Evolutionary conservation across 2,888 invertebrate genomes (phyloP), one percentile per base, ranked within the genome.

Genomic region (Meiosimyza decipiens): DNA sequence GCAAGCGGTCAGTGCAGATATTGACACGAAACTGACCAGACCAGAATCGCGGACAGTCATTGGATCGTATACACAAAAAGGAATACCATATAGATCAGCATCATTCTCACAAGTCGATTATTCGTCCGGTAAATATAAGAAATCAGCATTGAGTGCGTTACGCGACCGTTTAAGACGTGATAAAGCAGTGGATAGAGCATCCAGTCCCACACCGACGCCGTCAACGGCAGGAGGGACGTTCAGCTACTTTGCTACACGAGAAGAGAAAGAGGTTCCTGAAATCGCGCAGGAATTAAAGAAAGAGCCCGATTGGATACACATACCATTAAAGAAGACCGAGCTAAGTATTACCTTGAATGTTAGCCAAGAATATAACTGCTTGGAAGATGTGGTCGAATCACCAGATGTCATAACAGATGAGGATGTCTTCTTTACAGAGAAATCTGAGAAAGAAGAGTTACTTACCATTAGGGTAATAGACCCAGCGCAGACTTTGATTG

Each of bases 41-140:
- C 89, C 90, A 66, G 90, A 91, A 80, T 89, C 90, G 6, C 88
- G 90, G 73, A 89, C 90, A 3, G 89, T 91, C 40, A 88, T 91
- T 63, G 91, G 90, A 47, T 90, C 91, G 9, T 91, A 91, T 81
- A 89, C 90, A 16, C 91, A 91, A 81, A 90, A 91, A 81, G 90
- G 90, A 74, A 91, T 92, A 79, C 94, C 95, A 2, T 93, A 92
- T 83, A 91, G 95, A 54, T 95, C 95, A 82, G 94, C 95, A 7
- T 95, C 95, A 9, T 95, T 96, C 83, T 95, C 95, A 0, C 95
- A 95, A 87, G 94, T 94, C 75, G 95, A 95, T 85, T 93, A 92
- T 81, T 89, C 88, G 12, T 89, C 91, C 0, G 91, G 91, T 70
- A 91, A 91, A 79, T 91, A 91, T 80, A 87, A 89, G 49, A 87